These are phyloP conservation scores for Leptogaster cylindrica DNA, from an alignment of 2,888 invertebrate genomes.

Conservation along the genomic window DNA sequence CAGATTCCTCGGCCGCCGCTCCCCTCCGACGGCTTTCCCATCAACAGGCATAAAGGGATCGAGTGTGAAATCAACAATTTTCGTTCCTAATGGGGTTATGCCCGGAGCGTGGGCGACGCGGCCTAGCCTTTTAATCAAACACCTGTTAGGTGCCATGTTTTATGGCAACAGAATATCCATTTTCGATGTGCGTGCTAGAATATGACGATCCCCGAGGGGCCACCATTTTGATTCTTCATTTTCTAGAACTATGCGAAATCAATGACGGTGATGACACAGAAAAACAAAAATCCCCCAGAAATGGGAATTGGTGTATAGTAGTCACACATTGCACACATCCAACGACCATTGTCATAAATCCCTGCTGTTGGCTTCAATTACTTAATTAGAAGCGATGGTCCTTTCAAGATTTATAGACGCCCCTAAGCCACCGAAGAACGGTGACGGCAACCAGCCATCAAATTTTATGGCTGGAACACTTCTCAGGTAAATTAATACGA, in stretches of 20 bases:
- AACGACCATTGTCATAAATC: slow-evolving; percentile 52
- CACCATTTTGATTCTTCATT: slow-evolving; percentile 9
- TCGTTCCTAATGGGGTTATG: slow-evolving; percentile 17
- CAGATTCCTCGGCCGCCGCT: background rate
- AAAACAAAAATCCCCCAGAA: too few relatives aligned
- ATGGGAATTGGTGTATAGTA: too few relatives aligned
- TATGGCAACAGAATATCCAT: slow-evolving; percentile 45
- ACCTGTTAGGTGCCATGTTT: slow-evolving; percentile 48
- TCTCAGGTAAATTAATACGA: slow-evolving; percentile 37
- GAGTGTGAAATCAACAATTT: slow-evolving; percentile 45
- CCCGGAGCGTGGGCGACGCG: slow-evolving; percentile 30
- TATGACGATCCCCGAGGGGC: slow-evolving; percentile 43
- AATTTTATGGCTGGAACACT: slow-evolving; percentile 37
- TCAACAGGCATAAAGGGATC: background rate
- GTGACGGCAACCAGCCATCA: slow-evolving; percentile 43
- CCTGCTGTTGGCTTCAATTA: slow-evolving; percentile 56
- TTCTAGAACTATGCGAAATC: background rate
- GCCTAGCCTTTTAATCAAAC: slow-evolving; percentile 46
- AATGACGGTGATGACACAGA: slow-evolving; percentile 28
- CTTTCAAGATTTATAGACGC: slow-evolving; percentile 51
- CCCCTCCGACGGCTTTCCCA: slow-evolving; percentile 9
- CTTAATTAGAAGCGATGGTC: slow-evolving; percentile 57
- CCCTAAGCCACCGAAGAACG: slow-evolving; percentile 50
- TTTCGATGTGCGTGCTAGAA: slow-evolving; percentile 43
- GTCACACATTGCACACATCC: slow-evolving; percentile 26